Evolutionary conservation across 2,113 vertebrate species (phyloP).

Genomic region (Pomatorhinus ruficollis): DNA sequence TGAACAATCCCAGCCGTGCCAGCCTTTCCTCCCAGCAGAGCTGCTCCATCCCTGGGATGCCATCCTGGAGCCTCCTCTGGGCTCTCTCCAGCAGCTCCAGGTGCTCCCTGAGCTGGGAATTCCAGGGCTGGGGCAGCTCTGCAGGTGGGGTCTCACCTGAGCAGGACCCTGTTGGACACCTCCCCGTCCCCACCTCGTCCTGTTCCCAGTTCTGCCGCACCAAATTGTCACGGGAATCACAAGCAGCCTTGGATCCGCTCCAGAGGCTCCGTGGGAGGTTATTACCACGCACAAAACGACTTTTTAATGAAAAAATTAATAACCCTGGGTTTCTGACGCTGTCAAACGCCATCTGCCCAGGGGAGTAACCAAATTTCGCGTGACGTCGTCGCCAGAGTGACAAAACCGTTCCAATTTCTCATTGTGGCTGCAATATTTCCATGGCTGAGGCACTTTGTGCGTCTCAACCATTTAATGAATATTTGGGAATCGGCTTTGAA

Average conservation of each 20-base stretch:
- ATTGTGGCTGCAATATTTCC: neutral
- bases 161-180: neutral
- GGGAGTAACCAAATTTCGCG: neutral
- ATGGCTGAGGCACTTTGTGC: neutral
- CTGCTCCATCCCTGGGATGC: neutral
- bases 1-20: neutral
- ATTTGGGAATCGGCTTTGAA: constrained; percentile 39
- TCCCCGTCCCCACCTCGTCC: neutral
- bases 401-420: neutral
- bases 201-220: neutral
- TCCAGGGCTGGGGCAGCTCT: neutral
- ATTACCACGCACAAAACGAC: neutral
- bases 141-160: neutral
- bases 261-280: neutral
- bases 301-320: constrained; percentile 42
- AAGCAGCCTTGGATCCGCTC: neutral
- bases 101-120: neutral
- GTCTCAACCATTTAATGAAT: constrained; percentile 29
- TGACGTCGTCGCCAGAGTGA: neutral
- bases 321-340: neutral
- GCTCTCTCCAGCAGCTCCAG: neutral
- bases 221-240: neutral
- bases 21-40: neutral
- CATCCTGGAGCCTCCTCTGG: neutral
- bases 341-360: neutral